Percentiles rank a stretch among this genome's conserved stretches.
These are phyloP conservation scores for Tychaedon coryphoeus DNA, from an alignment of 2,113 vertebrate species.

Conservation along the genomic window DNA sequence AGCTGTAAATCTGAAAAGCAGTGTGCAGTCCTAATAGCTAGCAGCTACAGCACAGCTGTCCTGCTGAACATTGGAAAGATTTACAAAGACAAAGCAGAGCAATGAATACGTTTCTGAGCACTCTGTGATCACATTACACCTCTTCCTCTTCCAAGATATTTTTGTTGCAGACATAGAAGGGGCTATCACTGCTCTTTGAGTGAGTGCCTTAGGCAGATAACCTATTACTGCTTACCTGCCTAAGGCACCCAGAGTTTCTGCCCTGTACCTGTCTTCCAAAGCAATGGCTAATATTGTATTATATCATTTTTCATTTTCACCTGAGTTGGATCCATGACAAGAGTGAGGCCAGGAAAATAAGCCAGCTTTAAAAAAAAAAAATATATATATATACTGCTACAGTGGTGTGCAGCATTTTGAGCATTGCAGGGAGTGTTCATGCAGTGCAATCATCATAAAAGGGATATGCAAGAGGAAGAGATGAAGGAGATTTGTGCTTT, in stretches of 20 bases:
- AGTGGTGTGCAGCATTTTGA: background rate
- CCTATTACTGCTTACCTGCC: background rate
- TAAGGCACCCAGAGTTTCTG: background rate
- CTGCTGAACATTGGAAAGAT: constrained; percentile 66
- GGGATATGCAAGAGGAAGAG: background rate
- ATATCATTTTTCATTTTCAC: background rate
- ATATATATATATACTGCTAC: background rate
- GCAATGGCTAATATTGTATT: background rate
- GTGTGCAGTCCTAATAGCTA: constrained; percentile 76
- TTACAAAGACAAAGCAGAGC: constrained; percentile 68
- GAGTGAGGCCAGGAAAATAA: background rate
- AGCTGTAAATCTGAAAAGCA: constrained; percentile 76
- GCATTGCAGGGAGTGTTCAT: background rate
- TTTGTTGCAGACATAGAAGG: background rate
- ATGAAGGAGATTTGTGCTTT: background rate
- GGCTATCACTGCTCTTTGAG: background rate
- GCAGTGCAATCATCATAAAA: background rate
- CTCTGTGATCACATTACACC: constrained; percentile 17
- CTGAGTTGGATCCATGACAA: background rate
- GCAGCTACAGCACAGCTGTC: constrained; percentile 63
- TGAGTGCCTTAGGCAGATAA: background rate
- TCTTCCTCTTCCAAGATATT: background rate
- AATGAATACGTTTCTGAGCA: background rate
- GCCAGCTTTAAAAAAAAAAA: background rate
- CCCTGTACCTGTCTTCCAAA: background rate